Percentiles rank a stretch among this genome's conserved stretches.
Conservation (phyloP, 2,888 invertebrate species). For the Stenoptilia bipunctidactyla region DNA sequence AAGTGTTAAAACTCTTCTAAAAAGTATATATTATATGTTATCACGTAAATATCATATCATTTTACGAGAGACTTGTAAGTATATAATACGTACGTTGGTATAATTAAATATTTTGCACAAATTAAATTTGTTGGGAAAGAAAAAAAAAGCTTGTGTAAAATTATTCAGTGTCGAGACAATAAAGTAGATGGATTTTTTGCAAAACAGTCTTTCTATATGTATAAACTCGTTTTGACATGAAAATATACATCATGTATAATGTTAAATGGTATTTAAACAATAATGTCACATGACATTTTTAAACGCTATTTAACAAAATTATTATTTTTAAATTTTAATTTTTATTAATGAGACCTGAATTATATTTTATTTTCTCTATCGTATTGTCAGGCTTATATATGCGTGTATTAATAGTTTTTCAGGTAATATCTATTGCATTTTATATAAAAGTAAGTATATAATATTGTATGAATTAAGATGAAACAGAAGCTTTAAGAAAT, state of each 20-base stretch:
- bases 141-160: conserved; percentile 39
- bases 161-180: conserved; percentile 58
- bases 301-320: too few relatives aligned
- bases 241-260: too few relatives aligned
- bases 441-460: not conserved
- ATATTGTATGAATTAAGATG: conserved; percentile 3
- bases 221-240: too few relatives aligned
- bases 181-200: conserved; percentile 42
- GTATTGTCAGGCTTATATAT: not conserved
- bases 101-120: conserved; percentile 14
- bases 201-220: too few relatives aligned
- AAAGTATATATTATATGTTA: conserved; percentile 5
- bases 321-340: too few relatives aligned
- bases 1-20: conserved; percentile 1
- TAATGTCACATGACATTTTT: not conserved
- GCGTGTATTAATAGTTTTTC: too few relatives aligned
- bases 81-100: conserved; percentile 7
- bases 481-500: conserved; percentile 5
- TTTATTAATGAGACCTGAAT: too few relatives aligned
- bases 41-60: conserved; percentile 5
- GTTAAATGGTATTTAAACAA: conserved; percentile 9
- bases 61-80: not conserved
- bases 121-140: conserved; percentile 11
- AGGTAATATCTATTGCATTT: too few relatives aligned
- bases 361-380: too few relatives aligned